Conservation (phyloP, 2,797 vertebrate genomes). For the Pipistrellus kuhlii region DNA sequence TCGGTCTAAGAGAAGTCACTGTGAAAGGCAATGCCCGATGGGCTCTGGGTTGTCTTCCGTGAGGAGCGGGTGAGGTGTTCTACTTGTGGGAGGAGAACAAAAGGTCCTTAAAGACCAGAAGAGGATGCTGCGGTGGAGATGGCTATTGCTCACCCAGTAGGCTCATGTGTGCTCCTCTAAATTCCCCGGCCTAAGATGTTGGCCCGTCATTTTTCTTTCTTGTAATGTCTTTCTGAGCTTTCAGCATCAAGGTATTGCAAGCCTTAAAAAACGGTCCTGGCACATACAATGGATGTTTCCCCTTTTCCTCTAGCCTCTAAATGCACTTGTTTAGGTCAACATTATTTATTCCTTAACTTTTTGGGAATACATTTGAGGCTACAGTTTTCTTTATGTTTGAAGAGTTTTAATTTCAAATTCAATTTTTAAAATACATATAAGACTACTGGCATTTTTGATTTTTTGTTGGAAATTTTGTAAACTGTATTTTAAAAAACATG, state of each 20-base stretch:
- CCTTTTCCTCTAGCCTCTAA: conserved; percentile 27
- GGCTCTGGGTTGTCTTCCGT: not conserved
- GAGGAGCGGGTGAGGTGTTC: not conserved
- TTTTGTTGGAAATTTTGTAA: conserved; percentile 37
- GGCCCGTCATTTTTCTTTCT: not conserved
- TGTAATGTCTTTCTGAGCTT: not conserved
- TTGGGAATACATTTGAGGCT: not conserved
- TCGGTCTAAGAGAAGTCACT: not conserved
- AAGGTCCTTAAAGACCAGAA: not conserved
- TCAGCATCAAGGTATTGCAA: not conserved
- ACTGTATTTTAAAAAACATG: not conserved
- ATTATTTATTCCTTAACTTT: conserved; percentile 40
- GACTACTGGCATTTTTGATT: not conserved
- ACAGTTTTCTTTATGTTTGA: not conserved
- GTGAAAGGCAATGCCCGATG: not conserved
- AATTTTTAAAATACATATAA: not conserved
- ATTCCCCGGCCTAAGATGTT: not conserved
- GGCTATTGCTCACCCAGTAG: not conserved
- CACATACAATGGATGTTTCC: not conserved
- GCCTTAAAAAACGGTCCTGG: not conserved
- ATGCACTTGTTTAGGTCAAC: not conserved
- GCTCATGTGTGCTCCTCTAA: not conserved
- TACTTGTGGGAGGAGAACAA: not conserved
- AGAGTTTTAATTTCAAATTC: conserved; percentile 52
- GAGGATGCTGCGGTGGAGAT: not conserved